A percentile compares a stretch with the other conserved stretches of the same genome.
Evolutionary conservation across 2,113 vertebrate genomes (phyloP).

Genomic region (Tragulus kanchil): DNA sequence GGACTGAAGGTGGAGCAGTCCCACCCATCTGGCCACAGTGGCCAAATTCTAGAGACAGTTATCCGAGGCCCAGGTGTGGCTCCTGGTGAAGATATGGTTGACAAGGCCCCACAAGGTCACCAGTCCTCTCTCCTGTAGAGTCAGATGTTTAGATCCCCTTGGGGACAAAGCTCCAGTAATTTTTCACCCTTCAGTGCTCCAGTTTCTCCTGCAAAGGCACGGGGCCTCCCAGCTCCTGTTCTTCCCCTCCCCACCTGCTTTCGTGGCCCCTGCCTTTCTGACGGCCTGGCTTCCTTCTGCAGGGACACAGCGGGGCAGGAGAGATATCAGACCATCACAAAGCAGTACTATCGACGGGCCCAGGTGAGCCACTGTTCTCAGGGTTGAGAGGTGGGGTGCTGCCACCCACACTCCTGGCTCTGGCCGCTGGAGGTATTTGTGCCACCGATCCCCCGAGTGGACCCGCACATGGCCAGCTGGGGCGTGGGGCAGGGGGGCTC

Average conservation of each 20-base stretch:
- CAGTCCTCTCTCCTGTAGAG: not conserved
- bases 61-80: not conserved
- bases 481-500: not conserved
- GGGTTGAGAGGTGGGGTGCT: not conserved
- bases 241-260: not conserved
- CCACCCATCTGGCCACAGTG: not conserved
- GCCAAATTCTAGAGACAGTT: conserved; percentile 6
- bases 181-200: not conserved
- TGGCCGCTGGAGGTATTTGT: not conserved
- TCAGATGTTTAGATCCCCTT: not conserved
- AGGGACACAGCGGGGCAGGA: conserved; percentile 99
- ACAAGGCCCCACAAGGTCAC: not conserved
- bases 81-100: not conserved
- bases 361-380: conserved; percentile 89
- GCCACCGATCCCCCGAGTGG: not conserved
- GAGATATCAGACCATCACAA: conserved; percentile 98
- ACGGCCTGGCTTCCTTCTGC: conserved; percentile 73
- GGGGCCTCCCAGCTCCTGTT: conserved; percentile 14
- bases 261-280: not conserved
- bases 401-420: not conserved
- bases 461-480: not conserved
- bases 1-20: not conserved
- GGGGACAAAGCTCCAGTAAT: not conserved
- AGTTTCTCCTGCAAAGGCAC: conserved; percentile 16
- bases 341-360: conserved; percentile 98